phyloP scores from a whole-genome alignment of 1,140 invertebrate genomes.

The Cyrtorhinus lividipennis region DNA sequence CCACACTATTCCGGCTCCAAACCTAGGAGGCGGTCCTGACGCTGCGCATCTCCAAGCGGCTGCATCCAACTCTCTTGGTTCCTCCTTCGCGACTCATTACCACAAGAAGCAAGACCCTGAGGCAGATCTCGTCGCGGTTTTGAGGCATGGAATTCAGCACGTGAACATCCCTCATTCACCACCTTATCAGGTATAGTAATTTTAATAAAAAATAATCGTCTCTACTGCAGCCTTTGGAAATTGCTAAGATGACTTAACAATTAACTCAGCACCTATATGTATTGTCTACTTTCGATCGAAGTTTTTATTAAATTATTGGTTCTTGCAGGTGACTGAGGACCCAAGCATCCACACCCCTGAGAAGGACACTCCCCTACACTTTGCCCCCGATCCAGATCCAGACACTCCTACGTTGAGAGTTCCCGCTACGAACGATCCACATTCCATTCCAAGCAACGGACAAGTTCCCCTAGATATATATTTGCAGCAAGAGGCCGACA shows the following conservation, averaged over 20 bases:
- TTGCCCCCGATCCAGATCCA: conserved; percentile 35
- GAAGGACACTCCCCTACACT: conserved; percentile 31
- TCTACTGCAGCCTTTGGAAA: no score
- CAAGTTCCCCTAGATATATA: conserved; percentile 28
- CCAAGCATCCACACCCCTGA: conserved; percentile 32
- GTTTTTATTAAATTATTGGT: background rate
- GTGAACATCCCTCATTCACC: conserved; percentile 13
- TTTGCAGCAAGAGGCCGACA: conserved; percentile 24
- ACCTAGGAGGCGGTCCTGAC: conserved; percentile 36
- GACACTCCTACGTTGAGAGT: conserved; percentile 31
- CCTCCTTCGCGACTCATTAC: background rate
- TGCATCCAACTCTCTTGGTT: background rate
- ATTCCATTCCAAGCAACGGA: conserved; percentile 33
- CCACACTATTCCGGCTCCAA: conserved; percentile 66
- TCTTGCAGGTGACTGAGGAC: conserved; percentile 27
- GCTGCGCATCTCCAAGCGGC: background rate
- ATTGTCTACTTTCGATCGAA: no score
- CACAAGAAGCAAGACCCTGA: conserved; percentile 14
- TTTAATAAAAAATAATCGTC: no score
- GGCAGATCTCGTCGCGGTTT: conserved; percentile 15
- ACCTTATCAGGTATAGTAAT: conserved; percentile 11
- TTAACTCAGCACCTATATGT: no score
- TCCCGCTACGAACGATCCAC: conserved; percentile 30
- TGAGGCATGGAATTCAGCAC: conserved; percentile 18
- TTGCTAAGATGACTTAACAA: no score